Evolutionary conservation across 1,140 invertebrate genomes (phyloP).

Genomic region (Drosophila mayri): DNA sequence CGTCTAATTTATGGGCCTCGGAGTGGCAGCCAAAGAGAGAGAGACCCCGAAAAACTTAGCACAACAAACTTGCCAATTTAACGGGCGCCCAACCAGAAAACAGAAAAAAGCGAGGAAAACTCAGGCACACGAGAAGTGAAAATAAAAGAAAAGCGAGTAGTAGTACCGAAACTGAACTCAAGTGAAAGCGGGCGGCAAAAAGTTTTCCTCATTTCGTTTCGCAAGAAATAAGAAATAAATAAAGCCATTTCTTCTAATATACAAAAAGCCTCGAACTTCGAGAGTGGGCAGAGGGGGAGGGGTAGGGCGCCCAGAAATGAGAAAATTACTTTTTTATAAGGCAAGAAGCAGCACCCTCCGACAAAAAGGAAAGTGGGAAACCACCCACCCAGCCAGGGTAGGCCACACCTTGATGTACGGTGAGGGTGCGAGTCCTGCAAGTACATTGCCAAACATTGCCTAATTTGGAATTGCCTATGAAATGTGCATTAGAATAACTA

Average conservation of each 20-base stretch:
- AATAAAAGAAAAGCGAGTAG: slow-evolving; percentile 18
- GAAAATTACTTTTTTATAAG: slow-evolving; percentile 85
- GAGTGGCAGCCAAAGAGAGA: slow-evolving; percentile 46
- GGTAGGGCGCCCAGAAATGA: slow-evolving; percentile 56
- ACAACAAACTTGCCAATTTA: slow-evolving; percentile 83
- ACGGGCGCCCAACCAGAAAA: slow-evolving; percentile 66
- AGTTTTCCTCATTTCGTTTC: slow-evolving; percentile 76
- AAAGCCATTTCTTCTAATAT: slow-evolving; percentile 85
- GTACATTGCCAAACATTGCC: slow-evolving; percentile 80
- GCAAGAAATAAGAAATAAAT: slow-evolving; percentile 82
- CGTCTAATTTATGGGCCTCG: slow-evolving; percentile 80
- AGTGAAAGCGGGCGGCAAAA: slow-evolving; percentile 59
- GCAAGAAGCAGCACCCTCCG: slow-evolving; percentile 12
- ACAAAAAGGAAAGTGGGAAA: slow-evolving; percentile 14
- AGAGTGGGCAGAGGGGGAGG: not conserved
- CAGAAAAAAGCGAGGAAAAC: not conserved
- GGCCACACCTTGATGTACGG: slow-evolving; percentile 59
- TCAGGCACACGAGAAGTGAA: slow-evolving; percentile 1
- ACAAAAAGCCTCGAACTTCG: slow-evolving; percentile 78
- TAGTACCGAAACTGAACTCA: slow-evolving; percentile 22
- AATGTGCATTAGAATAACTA: slow-evolving; percentile 85
- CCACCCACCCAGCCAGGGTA: not conserved
- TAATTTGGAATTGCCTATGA: slow-evolving; percentile 84
- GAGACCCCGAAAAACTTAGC: slow-evolving; percentile 72
- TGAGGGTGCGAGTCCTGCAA: slow-evolving; percentile 19